Evolutionary conservation across 2,797 vertebrate species (phyloP), one percentile per base, ranked within the genome.

Genomic region (Anisognathus igniventris): DNA sequence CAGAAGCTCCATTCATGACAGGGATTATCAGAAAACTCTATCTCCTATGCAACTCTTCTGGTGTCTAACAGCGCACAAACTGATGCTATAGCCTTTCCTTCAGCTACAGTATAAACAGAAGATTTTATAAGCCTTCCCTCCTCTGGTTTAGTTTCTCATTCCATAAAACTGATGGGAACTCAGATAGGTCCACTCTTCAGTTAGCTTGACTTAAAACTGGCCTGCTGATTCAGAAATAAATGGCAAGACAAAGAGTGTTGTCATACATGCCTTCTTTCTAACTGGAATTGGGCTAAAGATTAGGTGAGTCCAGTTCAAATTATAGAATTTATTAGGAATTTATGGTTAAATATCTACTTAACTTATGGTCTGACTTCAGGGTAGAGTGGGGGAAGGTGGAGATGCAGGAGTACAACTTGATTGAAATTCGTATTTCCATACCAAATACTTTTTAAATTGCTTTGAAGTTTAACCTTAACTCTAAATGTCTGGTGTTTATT

Each of bases 381-480:
- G 11, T 50, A 77, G 30, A 67, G 7, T 45, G 2, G 5, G 3
- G 4, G 4, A 3, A 0, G 1, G 6, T 19, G 4, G 4, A 9
- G 6, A 1, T 11, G 12, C 5, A 6, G 21, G 10, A 12, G 6
- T n/a, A 17, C 10, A 50, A n/a, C 1, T 53, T 37, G 24, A 35
- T 74, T 60, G 12, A 7, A 83, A 50, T 3, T 56, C 6, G 3
- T n/a, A 39, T 83, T 80, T 94, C 14, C 30, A 64, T 27, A 60
- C 6, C 15, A 25, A 45, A 61, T 13, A 23, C 2, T 14, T 74
- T 35, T 75, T 13, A 0, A 85, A 66, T 72, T 80, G 11, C 4
- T 77, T 61, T 88, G 35, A 83, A 47, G 6, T 53, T 83, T 44
- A 83, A 67, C 4, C 12, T 7, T 50, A 71, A 35, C n/a, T 75